Conservation (phyloP, 1,140 invertebrate species). For the Limonius californicus region DNA sequence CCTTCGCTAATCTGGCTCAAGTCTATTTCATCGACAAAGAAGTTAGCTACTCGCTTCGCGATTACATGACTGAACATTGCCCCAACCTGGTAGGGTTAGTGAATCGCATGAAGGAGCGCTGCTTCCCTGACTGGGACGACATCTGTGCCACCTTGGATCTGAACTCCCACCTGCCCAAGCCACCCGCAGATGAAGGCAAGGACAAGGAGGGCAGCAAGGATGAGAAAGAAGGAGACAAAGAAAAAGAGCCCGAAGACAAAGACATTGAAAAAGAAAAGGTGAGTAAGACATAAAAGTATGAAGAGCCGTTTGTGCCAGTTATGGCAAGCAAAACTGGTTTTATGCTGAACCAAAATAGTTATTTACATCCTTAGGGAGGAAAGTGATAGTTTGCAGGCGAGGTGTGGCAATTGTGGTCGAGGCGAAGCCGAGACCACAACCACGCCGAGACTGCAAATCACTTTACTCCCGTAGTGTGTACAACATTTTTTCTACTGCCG, state of each 20-base stretch:
- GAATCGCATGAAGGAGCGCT: constrained; percentile 82
- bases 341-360: too few relatives aligned
- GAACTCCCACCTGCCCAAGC: constrained; percentile 78
- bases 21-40: constrained; percentile 85
- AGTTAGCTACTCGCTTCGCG: constrained; percentile 72
- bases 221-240: constrained; percentile 65
- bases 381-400: too few relatives aligned
- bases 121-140: constrained; percentile 86
- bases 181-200: constrained; percentile 64
- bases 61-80: constrained; percentile 80
- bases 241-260: constrained; percentile 58
- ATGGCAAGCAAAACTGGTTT: too few relatives aligned
- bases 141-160: constrained; percentile 78
- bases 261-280: constrained; percentile 62
- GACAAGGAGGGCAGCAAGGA: constrained; percentile 72
- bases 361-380: too few relatives aligned
- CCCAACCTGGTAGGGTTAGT: constrained; percentile 80
- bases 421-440: too few relatives aligned
- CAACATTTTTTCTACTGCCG: too few relatives aligned
- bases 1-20: constrained; percentile 82
- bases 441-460: too few relatives aligned
- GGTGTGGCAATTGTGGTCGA: too few relatives aligned
- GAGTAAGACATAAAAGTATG: too few relatives aligned
- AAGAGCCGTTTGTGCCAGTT: too few relatives aligned
- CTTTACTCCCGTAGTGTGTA: too few relatives aligned